These are phyloP conservation scores for Microctenopoma steveboyesi DNA, from an alignment of 2,797 vertebrate species.

Conservation along the genomic window DNA sequence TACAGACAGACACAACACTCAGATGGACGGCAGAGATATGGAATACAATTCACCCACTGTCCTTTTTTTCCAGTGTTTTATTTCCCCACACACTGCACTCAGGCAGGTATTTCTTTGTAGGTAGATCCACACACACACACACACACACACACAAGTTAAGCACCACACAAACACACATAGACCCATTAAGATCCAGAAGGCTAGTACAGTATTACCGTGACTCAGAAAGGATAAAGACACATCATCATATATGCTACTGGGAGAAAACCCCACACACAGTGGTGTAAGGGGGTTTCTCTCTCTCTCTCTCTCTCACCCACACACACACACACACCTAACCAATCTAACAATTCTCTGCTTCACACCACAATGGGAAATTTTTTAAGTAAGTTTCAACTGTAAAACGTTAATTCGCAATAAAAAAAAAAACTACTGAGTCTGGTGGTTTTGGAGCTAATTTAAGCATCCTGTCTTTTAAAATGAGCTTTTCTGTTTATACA, in stretches of 20 bases:
- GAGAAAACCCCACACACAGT: constrained; percentile 11
- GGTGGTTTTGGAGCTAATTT: constrained; percentile 25
- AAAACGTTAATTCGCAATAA: constrained; percentile 3
- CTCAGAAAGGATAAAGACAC: constrained; percentile 66
- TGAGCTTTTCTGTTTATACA: constrained; percentile 12
- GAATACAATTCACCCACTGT: constrained; percentile 40
- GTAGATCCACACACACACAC: constrained; percentile 8
- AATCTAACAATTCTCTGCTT: constrained; percentile 7
- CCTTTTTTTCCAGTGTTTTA: constrained; percentile 12
- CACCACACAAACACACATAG: constrained; percentile 8
- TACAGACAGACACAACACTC: constrained; percentile 38
- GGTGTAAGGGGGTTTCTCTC: constrained; percentile 15
- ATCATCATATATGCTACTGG: constrained; percentile 61
- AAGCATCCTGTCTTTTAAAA: constrained; percentile 11
- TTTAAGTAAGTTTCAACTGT: not conserved
- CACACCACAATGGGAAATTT: not conserved
- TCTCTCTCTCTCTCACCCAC: constrained; percentile 1
- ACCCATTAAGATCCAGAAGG: constrained; percentile 66
- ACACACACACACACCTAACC: not conserved
- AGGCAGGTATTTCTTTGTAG: constrained; percentile 20
- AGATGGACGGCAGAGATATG: constrained; percentile 43
- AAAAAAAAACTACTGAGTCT: not conserved
- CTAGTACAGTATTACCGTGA: constrained; percentile 78
- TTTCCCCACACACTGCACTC: constrained; percentile 11
- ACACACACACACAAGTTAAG: constrained; percentile 7